Base-by-base conservation (phyloP, 1,140 invertebrate genomes). In the Leptinotarsa undecemlineata region DNA sequence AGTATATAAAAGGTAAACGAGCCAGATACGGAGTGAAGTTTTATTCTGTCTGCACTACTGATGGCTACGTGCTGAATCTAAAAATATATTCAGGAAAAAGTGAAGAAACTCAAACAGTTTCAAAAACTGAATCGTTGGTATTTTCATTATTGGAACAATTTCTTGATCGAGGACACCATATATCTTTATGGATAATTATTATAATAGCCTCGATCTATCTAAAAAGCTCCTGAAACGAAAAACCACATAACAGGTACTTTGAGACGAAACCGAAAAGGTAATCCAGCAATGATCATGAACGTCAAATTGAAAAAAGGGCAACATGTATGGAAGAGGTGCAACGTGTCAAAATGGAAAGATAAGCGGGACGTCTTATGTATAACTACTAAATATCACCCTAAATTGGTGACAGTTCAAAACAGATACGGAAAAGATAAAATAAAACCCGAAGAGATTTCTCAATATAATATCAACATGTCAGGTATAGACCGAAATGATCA, bases 271-370 rank as follows among this genome's bases (percentile, higher is more conserved):
- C 15, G 76, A 5, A 73, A 66, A 63, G 51, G 62, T 33, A 71
- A 64, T 66, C 69, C 68, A 3, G 61, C 33, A 67, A 20, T 63
- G 6, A n/a, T 76, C 4, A 68, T 33, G 17, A 33, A 61, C 11
- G 14, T 14, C 17, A 77, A 74, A 72, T 23, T 74, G 20, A 74
- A 67, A 71, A 20, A 57, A 19, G 73, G 67, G 48, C 60, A 74
- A 48, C 63, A 67, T 61, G 15, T 76, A 21, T 71, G 73, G 71
- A 33, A 19, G 48, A n/a, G 70, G 11, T n/a, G 48, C 11, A 57
- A 61, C 66, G 80, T 85, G 2, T 78, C 74, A 8, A 84, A 84
- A 66, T 85, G 84, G 83, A 78, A 77, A 63, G 83, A 86, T 71
- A 83, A 80, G 64, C 74, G 81, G 14, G 79, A 81, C 68, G 82